phyloP scores from a whole-genome alignment of 2,113 vertebrate species.

The Ivindomyrus marchei region DNA sequence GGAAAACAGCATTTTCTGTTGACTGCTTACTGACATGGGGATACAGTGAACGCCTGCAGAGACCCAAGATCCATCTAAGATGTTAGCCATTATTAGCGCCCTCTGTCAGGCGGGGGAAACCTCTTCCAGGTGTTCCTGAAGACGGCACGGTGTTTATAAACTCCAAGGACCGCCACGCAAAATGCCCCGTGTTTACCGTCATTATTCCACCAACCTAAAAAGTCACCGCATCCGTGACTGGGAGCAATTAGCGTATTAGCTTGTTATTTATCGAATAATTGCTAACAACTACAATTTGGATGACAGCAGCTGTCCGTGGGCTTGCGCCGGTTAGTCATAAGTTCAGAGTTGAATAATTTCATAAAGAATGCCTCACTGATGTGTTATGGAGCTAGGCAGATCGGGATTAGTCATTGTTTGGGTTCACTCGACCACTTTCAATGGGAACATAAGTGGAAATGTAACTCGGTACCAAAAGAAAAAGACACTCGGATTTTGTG shows the following conservation, averaged over 20 bases:
- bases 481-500: background rate
- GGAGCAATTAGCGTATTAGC: constrained; percentile 64
- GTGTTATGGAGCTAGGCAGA: constrained; percentile 44
- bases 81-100: background rate
- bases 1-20: background rate
- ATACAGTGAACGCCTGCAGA: background rate
- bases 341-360: constrained; percentile 53
- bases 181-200: constrained; percentile 55
- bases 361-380: constrained; percentile 55
- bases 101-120: background rate
- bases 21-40: background rate
- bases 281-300: constrained; percentile 48
- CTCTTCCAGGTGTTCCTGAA: background rate
- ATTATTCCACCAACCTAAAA: constrained; percentile 46
- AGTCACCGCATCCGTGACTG: constrained; percentile 50
- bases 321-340: constrained; percentile 54
- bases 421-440: constrained; percentile 47
- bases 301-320: constrained; percentile 56
- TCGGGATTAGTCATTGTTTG: constrained; percentile 39
- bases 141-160: background rate
- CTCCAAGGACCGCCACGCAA: constrained; percentile 36
- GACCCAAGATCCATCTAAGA: background rate
- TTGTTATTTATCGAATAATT: constrained; percentile 65
- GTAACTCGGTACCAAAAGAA: constrained; percentile 32
- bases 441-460: constrained; percentile 35